Percentiles rank a stretch among this genome's conserved stretches.
phyloP scores from a whole-genome alignment of 1,140 invertebrate genomes.

The Zaprionus lachaisei region DNA sequence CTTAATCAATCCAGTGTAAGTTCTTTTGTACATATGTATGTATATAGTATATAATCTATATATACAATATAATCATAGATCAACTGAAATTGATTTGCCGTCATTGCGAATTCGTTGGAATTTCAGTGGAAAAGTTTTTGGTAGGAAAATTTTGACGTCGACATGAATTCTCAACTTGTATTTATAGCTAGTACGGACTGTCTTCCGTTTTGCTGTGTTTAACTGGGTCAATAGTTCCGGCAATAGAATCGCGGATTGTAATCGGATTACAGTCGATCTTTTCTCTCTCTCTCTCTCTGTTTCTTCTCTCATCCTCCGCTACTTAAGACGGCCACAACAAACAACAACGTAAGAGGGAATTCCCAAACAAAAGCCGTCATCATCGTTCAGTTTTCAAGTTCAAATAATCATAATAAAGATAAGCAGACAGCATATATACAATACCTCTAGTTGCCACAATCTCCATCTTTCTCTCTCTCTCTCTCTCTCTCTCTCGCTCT shows the following conservation, averaged over 20 bases:
- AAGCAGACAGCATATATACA: constrained; percentile 58
- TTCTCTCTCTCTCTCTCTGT: not conserved
- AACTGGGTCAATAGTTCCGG: constrained; percentile 70
- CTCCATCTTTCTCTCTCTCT: constrained; percentile 5
- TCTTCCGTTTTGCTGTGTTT: constrained; percentile 33
- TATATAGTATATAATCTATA: not conserved
- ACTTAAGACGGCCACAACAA: constrained; percentile 29
- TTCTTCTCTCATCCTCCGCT: not conserved
- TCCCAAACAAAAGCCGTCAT: constrained; percentile 80
- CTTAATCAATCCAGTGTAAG: not conserved
- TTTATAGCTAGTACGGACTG: constrained; percentile 6
- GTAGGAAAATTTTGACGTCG: constrained; percentile 3
- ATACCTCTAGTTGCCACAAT: constrained; percentile 17
- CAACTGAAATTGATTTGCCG: constrained; percentile 8
- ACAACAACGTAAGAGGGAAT: constrained; percentile 62
- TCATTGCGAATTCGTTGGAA: constrained; percentile 5
- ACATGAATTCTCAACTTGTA: not conserved
- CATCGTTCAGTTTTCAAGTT: constrained; percentile 70
- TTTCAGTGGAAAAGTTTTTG: constrained; percentile 26
- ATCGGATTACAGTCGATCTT: not conserved
- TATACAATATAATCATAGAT: constrained; percentile 7
- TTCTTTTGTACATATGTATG: not conserved
- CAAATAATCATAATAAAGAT: constrained; percentile 83
- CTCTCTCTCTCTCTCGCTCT: not conserved
- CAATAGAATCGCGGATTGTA: not conserved